Conservation (phyloP, 2,113 vertebrate species). For the Eretmochelys imbricata region DNA sequence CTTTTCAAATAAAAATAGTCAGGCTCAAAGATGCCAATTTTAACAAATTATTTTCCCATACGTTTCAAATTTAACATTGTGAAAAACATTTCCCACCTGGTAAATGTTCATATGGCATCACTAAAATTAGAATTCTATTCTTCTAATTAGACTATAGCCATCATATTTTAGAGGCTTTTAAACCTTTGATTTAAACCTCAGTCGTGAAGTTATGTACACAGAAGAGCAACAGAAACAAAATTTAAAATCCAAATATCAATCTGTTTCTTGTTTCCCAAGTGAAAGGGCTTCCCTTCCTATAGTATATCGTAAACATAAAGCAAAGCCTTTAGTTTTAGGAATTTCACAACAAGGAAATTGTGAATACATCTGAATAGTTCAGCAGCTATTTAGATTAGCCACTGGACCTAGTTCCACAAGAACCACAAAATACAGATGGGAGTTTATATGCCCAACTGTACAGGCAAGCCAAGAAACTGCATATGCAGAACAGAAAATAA, state of each 20-base stretch:
- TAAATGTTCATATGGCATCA: not conserved
- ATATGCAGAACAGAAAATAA: not conserved
- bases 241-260: not conserved
- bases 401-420: not conserved
- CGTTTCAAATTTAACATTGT: not conserved
- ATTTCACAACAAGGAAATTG: not conserved
- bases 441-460: accelerated
- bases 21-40: not conserved
- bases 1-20: not conserved
- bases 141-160: not conserved
- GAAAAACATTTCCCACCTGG: not conserved
- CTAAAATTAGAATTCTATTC: not conserved
- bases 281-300: not conserved
- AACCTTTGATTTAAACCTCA: not conserved
- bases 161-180: not conserved
- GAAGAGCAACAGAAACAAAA: not conserved
- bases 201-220: not conserved
- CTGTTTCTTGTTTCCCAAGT: not conserved
- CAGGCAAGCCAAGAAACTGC: not conserved
- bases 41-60: not conserved
- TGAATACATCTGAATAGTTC: not conserved
- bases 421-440: not conserved
- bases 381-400: not conserved
- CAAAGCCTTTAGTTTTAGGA: not conserved
- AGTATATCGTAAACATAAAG: not conserved